phyloP scores from a whole-genome alignment of 2,113 vertebrate genomes.

The Tupaia tana region DNA sequence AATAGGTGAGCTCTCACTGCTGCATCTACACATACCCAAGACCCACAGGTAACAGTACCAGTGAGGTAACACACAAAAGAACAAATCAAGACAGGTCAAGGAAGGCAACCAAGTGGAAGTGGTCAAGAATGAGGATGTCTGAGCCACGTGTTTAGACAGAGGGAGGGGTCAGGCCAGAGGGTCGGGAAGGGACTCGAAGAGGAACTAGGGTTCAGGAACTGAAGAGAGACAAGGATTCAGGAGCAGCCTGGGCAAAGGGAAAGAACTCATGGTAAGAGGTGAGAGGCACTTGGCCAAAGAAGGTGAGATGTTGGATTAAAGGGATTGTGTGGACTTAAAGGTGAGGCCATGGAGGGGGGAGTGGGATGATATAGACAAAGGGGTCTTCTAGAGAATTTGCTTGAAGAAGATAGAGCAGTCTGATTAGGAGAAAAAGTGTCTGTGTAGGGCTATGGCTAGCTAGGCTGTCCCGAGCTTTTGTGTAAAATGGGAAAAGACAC shows the following conservation, averaged over 20 bases:
- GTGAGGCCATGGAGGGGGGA: background rate
- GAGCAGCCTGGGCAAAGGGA: background rate
- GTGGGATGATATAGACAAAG: background rate
- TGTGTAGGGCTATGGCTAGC: background rate
- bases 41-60: too few species aligned
- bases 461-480: background rate
- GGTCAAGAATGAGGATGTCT: conserved; percentile 15
- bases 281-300: background rate
- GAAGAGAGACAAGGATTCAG: background rate
- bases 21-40: background rate
- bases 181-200: background rate
- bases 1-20: background rate
- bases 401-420: background rate
- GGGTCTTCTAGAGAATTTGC: background rate
- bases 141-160: background rate
- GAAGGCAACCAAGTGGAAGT: background rate
- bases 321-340: background rate
- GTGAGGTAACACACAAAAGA: background rate
- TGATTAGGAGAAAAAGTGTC: background rate
- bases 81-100: background rate
- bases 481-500: background rate
- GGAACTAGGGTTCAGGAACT: background rate
- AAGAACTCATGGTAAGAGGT: background rate
- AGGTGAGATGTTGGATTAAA: background rate
- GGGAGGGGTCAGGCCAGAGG: background rate